Evolutionary conservation across 2,888 invertebrate species (phyloP).

Genomic region (Aphidoletes aphidimyza): DNA sequence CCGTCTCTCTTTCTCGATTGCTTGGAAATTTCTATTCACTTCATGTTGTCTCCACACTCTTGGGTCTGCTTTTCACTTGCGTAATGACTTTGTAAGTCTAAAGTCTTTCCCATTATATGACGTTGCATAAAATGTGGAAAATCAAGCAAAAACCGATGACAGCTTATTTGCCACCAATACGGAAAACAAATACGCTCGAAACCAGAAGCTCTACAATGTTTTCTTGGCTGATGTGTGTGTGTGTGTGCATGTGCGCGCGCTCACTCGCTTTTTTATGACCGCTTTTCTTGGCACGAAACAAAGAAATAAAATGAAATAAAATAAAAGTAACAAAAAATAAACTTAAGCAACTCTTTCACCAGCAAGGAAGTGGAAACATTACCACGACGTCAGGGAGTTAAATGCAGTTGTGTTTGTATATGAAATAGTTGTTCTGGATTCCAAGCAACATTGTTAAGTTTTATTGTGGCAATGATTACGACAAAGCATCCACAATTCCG

Average conservation of each 20-base stretch:
- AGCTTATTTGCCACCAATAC: conserved; percentile 16
- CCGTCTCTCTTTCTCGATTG: background rate
- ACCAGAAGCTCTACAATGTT: background rate
- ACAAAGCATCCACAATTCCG: background rate
- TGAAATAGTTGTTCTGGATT: background rate
- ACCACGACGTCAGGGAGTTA: background rate
- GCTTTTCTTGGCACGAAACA: conserved; percentile 12
- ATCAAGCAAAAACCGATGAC: conserved; percentile 18
- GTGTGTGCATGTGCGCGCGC: no score
- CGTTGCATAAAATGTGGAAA: conserved; percentile 18
- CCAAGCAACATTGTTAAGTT: background rate
- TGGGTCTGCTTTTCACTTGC: background rate
- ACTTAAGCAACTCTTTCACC: background rate
- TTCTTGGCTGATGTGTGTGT: no score
- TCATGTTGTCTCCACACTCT: background rate
- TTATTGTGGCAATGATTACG: conserved; percentile 18
- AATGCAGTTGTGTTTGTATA: background rate
- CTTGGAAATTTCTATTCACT: no score
- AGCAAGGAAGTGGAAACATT: background rate
- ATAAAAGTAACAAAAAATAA: background rate
- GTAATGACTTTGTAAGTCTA: conserved; percentile 2
- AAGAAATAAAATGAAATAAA: no score
- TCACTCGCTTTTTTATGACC: background rate
- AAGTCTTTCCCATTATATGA: background rate
- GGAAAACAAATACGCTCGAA: background rate